Base-by-base conservation (phyloP, 1,140 invertebrate genomes). In the Nomia melanderi region DNA sequence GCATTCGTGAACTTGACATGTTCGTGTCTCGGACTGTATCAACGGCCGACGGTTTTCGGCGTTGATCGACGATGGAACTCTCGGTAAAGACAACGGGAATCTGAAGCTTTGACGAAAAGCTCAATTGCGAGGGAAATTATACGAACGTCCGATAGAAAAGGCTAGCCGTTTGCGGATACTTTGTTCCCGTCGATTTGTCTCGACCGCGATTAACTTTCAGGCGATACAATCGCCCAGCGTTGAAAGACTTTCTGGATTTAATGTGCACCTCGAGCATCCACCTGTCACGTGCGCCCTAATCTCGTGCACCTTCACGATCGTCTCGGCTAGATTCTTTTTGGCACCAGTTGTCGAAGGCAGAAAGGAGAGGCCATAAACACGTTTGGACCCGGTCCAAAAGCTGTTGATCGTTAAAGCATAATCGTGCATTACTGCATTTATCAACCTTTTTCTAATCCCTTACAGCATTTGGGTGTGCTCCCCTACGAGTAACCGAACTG, bases 281-380 rank as follows among this genome's bases (percentile, higher is more conserved):
- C 25, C 64, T 27, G 41, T 69, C 60, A 59, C 73, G 14, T 33
- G 60, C 36, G 29, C 27, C 39, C 36, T 41, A 50, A 73, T 78
- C 69, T 73, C 20, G n/a, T 50, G 36, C 20, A 20, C 65, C 59
- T 65, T 77, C n/a, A 53, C 17, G 14, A 64, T 44, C 50, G n/a
- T 29, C 25, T 67, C 33, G 36, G 39, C 27, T 23, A 20, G 20
- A 11, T 72, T 67, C 27, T 44, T 31, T 60, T 11, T 66, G 44
- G 63, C 44, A 62, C 25, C 29, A 41, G n/a, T 66, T 23, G 23
- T 60, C 53, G 47, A 33, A 66, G 8, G 23, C 12, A 74, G n/a
- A 14, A 47, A 33, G 63, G 53, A 50, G 47, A n/a, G 12, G 62
- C 50, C 25, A 36, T 72, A 73, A 73, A 73, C 53, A 50, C 23